phyloP scores from a whole-genome alignment of 2,888 invertebrate genomes.

The Lasius fuliginosus region DNA sequence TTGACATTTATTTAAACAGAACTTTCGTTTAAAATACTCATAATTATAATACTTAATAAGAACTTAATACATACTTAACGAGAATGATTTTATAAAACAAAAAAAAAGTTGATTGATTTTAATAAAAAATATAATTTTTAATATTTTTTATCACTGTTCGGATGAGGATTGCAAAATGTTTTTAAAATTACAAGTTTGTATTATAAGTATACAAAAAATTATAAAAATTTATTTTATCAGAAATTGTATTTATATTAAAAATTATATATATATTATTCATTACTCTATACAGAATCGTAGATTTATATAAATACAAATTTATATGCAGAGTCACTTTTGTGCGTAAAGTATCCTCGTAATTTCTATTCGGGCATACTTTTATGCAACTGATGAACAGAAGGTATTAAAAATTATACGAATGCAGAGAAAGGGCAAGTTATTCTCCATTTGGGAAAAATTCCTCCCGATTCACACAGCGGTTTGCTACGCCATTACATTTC shows the following conservation, averaged over 20 bases:
- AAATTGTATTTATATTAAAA: constrained; percentile 5
- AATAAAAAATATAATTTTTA: neutral
- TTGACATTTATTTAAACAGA: neutral
- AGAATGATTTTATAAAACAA: neutral
- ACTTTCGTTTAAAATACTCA: neutral
- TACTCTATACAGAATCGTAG: neutral
- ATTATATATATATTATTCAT: neutral
- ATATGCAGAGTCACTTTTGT: neutral
- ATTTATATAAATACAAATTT: neutral
- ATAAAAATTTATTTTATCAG: neutral
- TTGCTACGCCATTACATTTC: neutral
- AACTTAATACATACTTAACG: neutral
- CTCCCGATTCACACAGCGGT: constrained; percentile 10
- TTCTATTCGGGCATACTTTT: neutral
- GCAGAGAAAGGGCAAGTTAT: neutral
- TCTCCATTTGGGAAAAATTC: constrained; percentile 3
- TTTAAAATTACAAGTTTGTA: neutral
- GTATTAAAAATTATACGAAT: constrained; percentile 30
- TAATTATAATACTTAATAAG: neutral
- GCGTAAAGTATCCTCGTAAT: neutral
- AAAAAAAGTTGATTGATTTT: neutral
- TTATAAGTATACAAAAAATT: neutral
- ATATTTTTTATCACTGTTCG: neutral
- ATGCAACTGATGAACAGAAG: neutral
- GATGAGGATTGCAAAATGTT: neutral